phyloP scores from a whole-genome alignment of 2,797 vertebrate species.

The Hydrolagus colliei region DNA sequence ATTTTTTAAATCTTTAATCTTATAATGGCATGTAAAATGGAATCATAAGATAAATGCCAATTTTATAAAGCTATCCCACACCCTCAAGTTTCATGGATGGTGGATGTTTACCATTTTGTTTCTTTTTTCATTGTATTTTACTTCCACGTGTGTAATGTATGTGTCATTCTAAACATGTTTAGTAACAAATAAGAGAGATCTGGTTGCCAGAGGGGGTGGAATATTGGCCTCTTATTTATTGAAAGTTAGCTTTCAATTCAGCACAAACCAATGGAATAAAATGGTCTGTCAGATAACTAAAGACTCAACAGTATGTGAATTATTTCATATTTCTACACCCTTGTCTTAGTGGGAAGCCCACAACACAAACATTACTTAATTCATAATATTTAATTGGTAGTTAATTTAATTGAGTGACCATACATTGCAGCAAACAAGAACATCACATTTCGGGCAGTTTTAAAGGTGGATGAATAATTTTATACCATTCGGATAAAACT shows the following conservation, averaged over 20 bases:
- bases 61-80: too few species aligned
- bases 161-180: neutral
- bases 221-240: neutral
- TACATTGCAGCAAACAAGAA: neutral
- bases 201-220: neutral
- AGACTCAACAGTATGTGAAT: conserved; percentile 37
- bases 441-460: too few species aligned
- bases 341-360: too few species aligned
- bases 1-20: conserved; percentile 37
- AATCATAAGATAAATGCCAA: conserved; percentile 33
- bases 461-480: too few species aligned
- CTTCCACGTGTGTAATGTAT: neutral
- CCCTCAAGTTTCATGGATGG: too few species aligned
- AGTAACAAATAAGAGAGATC: neutral
- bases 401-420: neutral
- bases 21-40: conserved; percentile 37
- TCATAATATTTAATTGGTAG: too few species aligned
- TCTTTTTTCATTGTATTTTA: neutral
- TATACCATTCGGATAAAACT: too few species aligned
- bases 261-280: too few species aligned
- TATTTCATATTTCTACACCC: conserved; percentile 20
- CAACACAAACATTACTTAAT: too few species aligned
- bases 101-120: too few species aligned
- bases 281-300: too few species aligned
- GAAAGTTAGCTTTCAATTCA: neutral